These are phyloP conservation scores for Phortica okadai DNA, from an alignment of 2,888 invertebrate species.

Conservation along the genomic window DNA sequence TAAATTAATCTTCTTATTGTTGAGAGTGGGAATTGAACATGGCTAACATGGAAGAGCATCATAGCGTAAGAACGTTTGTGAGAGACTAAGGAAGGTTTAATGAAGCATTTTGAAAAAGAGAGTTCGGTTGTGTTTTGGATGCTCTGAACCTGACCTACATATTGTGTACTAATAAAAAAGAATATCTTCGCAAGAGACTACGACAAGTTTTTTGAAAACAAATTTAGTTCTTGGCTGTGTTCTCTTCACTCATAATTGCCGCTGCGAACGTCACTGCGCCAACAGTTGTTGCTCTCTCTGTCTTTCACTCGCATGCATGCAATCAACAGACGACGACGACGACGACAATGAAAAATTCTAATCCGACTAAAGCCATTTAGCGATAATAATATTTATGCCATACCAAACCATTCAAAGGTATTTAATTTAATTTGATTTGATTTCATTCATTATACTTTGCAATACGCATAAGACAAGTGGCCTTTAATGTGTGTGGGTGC, in stretches of 20 bases:
- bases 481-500: background rate
- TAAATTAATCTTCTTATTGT: conserved; percentile 74
- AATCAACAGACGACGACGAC: conserved; percentile 37
- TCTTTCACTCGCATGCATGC: conserved; percentile 51
- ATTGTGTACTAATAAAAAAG: too few species aligned
- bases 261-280: background rate
- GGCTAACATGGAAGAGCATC: background rate
- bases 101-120: background rate
- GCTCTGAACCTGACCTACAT: too few species aligned
- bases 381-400: conserved; percentile 47
- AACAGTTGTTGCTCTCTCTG: conserved; percentile 26
- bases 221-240: too few species aligned
- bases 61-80: conserved; percentile 24
- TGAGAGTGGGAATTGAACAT: conserved; percentile 45
- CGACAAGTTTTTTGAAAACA: too few species aligned
- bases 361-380: conserved; percentile 65
- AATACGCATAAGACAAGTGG: background rate
- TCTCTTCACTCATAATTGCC: too few species aligned
- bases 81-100: background rate
- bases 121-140: too few species aligned
- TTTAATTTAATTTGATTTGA: conserved; percentile 71
- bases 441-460: conserved; percentile 63
- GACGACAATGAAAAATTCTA: conserved; percentile 56
- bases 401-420: conserved; percentile 55
- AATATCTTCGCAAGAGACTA: too few species aligned